Conservation (phyloP, 2,888 invertebrate species). For the Lymantria monacha region DNA sequence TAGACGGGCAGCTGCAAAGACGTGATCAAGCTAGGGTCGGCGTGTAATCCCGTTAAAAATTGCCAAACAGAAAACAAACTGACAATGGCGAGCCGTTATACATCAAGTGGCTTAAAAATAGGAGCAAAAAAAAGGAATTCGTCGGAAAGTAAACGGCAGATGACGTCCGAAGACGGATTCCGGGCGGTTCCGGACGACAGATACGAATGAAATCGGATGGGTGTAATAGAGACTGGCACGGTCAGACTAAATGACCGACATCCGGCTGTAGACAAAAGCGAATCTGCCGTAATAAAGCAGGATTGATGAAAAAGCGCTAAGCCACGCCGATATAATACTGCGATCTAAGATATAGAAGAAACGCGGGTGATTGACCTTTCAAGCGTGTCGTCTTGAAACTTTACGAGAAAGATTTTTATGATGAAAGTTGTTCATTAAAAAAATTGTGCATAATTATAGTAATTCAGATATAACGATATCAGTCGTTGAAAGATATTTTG, state of each 20-base stretch:
- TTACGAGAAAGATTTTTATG: too few relatives aligned
- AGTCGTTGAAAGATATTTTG: too few relatives aligned
- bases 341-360: slow-evolving; percentile 31
- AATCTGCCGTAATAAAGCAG: slow-evolving; percentile 81
- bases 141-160: slow-evolving; percentile 56
- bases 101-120: slow-evolving; percentile 72
- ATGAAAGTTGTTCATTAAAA: too few relatives aligned
- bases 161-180: slow-evolving; percentile 72
- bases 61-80: slow-evolving; percentile 79
- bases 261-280: slow-evolving; percentile 78
- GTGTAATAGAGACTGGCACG: slow-evolving; percentile 73
- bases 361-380: slow-evolving; percentile 21
- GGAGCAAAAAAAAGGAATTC: slow-evolving; percentile 50
- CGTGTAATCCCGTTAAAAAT: slow-evolving; percentile 79
- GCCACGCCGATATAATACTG: slow-evolving; percentile 79
- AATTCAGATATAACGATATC: too few relatives aligned
- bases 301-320: slow-evolving; percentile 84
- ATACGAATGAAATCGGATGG: slow-evolving; percentile 78
- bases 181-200: slow-evolving; percentile 66
- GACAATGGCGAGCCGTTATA: slow-evolving; percentile 66
- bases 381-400: not conserved
- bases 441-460: too few relatives aligned
- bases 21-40: slow-evolving; percentile 68
- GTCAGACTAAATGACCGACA: slow-evolving; percentile 78
- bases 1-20: slow-evolving; percentile 69